Conservation (phyloP, 2,888 invertebrate genomes). For the Aspidiotus rigidus region DNA sequence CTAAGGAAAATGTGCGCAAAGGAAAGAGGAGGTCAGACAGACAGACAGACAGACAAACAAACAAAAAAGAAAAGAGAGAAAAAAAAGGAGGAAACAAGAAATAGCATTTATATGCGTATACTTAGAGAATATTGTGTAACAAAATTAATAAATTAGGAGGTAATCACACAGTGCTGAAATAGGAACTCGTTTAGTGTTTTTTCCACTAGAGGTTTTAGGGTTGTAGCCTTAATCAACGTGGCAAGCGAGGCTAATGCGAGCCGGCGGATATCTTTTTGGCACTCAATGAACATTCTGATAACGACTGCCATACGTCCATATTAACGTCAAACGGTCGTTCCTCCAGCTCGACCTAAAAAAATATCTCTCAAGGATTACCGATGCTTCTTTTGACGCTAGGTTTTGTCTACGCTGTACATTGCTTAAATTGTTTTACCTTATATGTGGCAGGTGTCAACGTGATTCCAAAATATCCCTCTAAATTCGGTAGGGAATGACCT, state of each 20-base stretch:
- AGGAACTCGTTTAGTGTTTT: slow-evolving; percentile 24
- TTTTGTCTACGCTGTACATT: not conserved
- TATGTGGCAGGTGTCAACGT: slow-evolving; percentile 77
- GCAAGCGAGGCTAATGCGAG: slow-evolving; percentile 16
- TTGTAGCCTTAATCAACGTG: no score
- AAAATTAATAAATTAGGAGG: slow-evolving; percentile 25
- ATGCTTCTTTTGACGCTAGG: not conserved
- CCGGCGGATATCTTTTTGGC: slow-evolving; percentile 24
- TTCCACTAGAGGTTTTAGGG: not conserved
- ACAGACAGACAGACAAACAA: not conserved
- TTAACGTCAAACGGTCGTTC: slow-evolving; percentile 20
- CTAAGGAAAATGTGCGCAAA: not conserved
- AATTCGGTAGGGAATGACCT: slow-evolving; percentile 62
- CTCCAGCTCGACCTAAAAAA: slow-evolving; percentile 18
- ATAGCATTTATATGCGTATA: slow-evolving; percentile 3
- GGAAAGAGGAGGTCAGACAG: not conserved
- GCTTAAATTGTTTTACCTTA: slow-evolving; percentile 48
- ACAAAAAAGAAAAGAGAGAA: not conserved
- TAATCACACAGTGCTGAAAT: slow-evolving; percentile 26
- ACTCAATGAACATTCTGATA: slow-evolving; percentile 18
- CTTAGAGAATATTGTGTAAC: slow-evolving; percentile 11
- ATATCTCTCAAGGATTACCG: not conserved
- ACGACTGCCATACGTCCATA: not conserved
- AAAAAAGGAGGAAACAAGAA: not conserved
- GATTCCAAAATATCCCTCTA: slow-evolving; percentile 71